phyloP scores from a whole-genome alignment of 2,888 invertebrate genomes.

The Slavum lentiscoides region DNA sequence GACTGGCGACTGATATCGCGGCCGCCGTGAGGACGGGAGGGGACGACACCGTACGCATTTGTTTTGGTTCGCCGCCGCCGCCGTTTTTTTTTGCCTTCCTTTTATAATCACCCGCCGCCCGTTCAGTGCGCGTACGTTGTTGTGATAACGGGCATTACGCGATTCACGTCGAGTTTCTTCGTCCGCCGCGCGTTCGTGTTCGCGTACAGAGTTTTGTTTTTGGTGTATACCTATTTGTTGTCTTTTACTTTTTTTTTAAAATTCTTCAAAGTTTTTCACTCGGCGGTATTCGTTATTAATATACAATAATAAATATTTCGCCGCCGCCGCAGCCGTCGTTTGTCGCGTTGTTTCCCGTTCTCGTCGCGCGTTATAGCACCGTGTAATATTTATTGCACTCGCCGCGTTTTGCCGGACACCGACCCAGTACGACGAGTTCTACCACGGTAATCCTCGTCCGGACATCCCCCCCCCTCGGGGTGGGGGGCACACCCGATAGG shows the following conservation, averaged over 20 bases:
- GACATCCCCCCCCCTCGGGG: neutral
- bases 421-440: neutral
- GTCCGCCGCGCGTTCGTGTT: neutral
- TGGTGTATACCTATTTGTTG: no score
- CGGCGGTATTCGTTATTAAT: no score
- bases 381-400: neutral
- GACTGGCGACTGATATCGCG: constrained; percentile 19
- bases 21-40: constrained; percentile 5
- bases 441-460: constrained; percentile 23
- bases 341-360: neutral
- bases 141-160: constrained; percentile 37
- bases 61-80: constrained; percentile 42
- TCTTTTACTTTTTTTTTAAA: no score
- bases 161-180: constrained; percentile 18
- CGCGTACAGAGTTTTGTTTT: neutral
- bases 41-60: constrained; percentile 45
- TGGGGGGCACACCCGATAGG: neutral
- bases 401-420: no score
- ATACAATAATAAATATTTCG: no score
- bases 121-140: constrained; percentile 28
- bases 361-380: neutral
- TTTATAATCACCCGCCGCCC: constrained; percentile 41
- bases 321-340: neutral
- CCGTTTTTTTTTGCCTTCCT: no score
- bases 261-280: no score